Percentiles rank a stretch among this genome's conserved stretches.
Conservation (phyloP, 2,888 invertebrate species). For the Rhimphoctona megacephalus region DNA sequence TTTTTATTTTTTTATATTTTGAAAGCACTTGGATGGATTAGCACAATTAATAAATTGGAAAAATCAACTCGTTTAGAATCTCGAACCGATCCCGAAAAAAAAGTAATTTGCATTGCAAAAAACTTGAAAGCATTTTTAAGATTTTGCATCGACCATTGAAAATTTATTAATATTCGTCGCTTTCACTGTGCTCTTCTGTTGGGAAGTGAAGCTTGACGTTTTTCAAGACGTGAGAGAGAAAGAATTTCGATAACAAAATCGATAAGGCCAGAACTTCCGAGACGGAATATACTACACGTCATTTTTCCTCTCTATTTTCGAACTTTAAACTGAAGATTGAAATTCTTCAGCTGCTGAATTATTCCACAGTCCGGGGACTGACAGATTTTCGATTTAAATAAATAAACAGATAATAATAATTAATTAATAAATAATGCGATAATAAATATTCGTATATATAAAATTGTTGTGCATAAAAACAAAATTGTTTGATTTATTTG, state of each 20-base stretch:
- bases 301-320: slow-evolving; percentile 53
- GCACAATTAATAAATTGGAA: no score
- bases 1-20: no score
- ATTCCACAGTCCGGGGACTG: background rate
- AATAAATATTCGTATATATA: background rate
- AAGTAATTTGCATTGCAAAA: background rate
- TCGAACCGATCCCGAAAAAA: background rate
- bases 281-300: slow-evolving; percentile 34
- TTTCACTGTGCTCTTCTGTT: background rate
- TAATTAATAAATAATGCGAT: background rate
- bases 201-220: background rate
- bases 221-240: slow-evolving; percentile 21
- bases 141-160: background rate
- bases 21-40: no score
- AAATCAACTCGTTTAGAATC: background rate
- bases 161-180: background rate
- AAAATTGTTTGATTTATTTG: background rate
- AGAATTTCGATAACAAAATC: slow-evolving; percentile 61
- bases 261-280: slow-evolving; percentile 57
- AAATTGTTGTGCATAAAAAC: no score
- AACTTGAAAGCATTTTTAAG: background rate
- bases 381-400: slow-evolving; percentile 19
- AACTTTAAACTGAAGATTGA: slow-evolving; percentile 10
- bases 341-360: slow-evolving; percentile 32
- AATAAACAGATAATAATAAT: background rate